These are phyloP conservation scores for Aphidius gifuensis DNA, from an alignment of 1,140 invertebrate genomes.

Conservation along the genomic window DNA sequence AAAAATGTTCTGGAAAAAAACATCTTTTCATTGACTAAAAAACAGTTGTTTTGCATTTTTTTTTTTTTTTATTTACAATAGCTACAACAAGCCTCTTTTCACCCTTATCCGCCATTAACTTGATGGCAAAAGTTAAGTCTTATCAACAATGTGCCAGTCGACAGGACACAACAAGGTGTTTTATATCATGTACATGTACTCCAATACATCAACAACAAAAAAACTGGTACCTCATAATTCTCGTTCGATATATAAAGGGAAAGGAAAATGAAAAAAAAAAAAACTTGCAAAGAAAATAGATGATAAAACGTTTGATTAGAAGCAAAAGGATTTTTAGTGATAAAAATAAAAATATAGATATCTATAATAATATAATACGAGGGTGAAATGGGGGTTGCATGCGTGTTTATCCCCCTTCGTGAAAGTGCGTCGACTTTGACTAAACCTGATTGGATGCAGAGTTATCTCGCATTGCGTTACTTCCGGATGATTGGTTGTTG, in stretches of 20 bases:
- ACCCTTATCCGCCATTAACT: conserved; percentile 37
- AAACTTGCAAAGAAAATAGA: conserved; percentile 3
- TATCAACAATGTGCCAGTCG: conserved; percentile 49
- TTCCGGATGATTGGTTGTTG: conserved; percentile 57
- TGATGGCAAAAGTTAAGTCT: conserved; percentile 42
- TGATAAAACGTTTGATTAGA: conserved; percentile 9
- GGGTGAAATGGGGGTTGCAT: conserved; percentile 5
- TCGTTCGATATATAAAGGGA: background rate
- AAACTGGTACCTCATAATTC: too few relatives aligned
- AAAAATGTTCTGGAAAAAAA: too few relatives aligned
- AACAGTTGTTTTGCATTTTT: too few relatives aligned
- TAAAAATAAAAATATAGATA: too few relatives aligned
- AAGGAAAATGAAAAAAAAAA: background rate
- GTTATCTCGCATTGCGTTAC: conserved; percentile 56
- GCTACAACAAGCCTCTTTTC: too few relatives aligned
- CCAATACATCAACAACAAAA: conserved; percentile 1
- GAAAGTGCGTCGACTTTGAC: conserved; percentile 34
- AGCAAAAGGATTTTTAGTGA: conserved; percentile 3
- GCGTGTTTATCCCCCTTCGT: background rate
- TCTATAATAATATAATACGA: too few relatives aligned
- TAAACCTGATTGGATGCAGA: conserved; percentile 58
- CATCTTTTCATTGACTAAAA: too few relatives aligned
- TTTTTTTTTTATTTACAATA: too few relatives aligned
- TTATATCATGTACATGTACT: background rate
- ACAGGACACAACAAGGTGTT: conserved; percentile 43